Percentiles rank a stretch among this genome's conserved stretches.
phyloP scores from a whole-genome alignment of 2,113 vertebrate genomes.

The Ursus arctos region DNA sequence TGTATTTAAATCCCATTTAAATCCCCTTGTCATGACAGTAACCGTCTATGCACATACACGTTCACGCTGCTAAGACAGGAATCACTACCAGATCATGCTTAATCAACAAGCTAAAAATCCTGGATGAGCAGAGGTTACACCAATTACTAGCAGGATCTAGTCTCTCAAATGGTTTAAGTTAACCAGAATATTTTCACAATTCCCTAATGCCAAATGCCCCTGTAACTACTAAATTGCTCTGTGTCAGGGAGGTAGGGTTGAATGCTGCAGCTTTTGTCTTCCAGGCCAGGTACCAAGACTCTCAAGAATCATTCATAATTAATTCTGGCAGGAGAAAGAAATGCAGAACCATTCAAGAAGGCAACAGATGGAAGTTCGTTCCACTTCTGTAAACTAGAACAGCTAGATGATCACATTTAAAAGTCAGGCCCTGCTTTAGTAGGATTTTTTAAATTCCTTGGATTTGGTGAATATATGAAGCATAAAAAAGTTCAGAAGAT shows the following conservation, averaged over 20 bases:
- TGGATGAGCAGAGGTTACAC: background rate
- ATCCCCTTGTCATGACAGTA: background rate
- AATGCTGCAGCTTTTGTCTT: background rate
- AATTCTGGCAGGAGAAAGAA: conserved; percentile 33
- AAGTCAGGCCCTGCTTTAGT: conserved; percentile 30
- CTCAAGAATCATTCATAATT: background rate
- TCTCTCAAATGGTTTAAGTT: background rate
- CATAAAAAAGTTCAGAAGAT: conserved; percentile 21
- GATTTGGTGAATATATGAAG: conserved; percentile 56
- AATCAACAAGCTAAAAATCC: background rate
- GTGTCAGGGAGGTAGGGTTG: rapidly evolving
- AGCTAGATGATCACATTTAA: conserved; percentile 54
- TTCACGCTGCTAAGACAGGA: background rate
- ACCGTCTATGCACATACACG: background rate
- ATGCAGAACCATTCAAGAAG: conserved; percentile 7
- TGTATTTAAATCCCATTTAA: background rate
- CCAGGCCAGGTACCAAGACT: rapidly evolving
- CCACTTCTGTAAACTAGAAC: conserved; percentile 34
- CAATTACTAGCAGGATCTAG: background rate
- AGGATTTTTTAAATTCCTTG: conserved; percentile 54
- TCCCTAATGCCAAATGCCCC: background rate
- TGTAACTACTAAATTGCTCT: rapidly evolving
- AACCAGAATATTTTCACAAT: background rate
- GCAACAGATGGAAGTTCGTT: conserved; percentile 54
- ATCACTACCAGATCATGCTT: background rate